Evolutionary conservation across 2,888 invertebrate species (phyloP).

Genomic region (Drosophila melanosoma): DNA sequence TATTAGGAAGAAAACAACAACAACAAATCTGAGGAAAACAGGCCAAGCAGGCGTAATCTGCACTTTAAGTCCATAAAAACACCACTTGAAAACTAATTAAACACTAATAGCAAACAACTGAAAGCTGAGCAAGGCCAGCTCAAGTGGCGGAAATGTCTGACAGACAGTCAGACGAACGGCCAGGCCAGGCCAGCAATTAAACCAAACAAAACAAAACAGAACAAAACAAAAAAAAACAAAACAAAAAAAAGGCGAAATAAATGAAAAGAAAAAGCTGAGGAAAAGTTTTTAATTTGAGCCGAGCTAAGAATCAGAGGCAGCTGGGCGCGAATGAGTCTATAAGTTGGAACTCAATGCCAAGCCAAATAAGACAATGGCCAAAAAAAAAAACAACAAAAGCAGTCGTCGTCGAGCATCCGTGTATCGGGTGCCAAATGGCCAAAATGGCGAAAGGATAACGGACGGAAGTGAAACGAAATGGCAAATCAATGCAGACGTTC

Average conservation of each 20-base stretch:
- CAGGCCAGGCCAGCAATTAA: slow-evolving; percentile 63
- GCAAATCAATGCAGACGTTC: slow-evolving; percentile 67
- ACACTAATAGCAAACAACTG: slow-evolving; percentile 79
- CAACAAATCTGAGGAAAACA: slow-evolving; percentile 35
- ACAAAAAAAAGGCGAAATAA: slow-evolving; percentile 34
- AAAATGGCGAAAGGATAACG: slow-evolving; percentile 54
- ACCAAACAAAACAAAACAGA: slow-evolving; percentile 44
- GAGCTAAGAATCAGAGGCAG: slow-evolving; percentile 60
- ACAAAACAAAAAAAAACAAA: slow-evolving; percentile 4
- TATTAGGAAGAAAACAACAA: slow-evolving; percentile 9
- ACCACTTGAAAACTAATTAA: slow-evolving; percentile 84
- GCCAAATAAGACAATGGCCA: slow-evolving; percentile 62
- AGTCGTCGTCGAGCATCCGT: slow-evolving; percentile 39
- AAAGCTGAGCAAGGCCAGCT: slow-evolving; percentile 56
- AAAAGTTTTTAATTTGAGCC: slow-evolving; percentile 73
- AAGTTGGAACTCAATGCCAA: slow-evolving; percentile 63
- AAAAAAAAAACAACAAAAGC: slow-evolving; percentile 58
- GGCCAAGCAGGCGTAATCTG: slow-evolving; percentile 35
- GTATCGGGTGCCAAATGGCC: slow-evolving; percentile 59
- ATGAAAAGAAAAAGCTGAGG: slow-evolving; percentile 65
- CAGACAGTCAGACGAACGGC: slow-evolving; percentile 23
- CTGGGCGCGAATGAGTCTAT: slow-evolving; percentile 77
- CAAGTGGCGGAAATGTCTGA: slow-evolving; percentile 55
- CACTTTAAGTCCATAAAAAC: slow-evolving; percentile 79
- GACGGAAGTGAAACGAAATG: slow-evolving; percentile 70